These are phyloP conservation scores for Synanthedon tipuliformis DNA, from an alignment of 2,888 invertebrate species.

Conservation along the genomic window DNA sequence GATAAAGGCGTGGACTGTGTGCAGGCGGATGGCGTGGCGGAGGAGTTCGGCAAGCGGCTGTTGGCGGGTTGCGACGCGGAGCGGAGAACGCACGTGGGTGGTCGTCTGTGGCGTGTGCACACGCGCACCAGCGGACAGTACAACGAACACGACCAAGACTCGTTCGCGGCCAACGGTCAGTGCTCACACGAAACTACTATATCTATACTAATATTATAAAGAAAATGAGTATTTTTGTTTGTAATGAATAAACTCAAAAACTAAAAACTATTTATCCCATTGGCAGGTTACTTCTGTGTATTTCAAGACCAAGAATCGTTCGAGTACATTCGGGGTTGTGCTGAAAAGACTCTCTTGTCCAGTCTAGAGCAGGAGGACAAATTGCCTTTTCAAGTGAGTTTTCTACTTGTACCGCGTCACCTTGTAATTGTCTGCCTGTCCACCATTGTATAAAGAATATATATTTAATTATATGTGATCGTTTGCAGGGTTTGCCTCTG, in stretches of 20 bases:
- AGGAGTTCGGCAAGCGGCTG: conserved; percentile 88
- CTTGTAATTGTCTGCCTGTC: too few relatives aligned
- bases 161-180: conserved; percentile 90
- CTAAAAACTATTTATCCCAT: not conserved
- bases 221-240: too few relatives aligned
- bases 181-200: conserved; percentile 1
- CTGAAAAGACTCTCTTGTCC: conserved; percentile 90
- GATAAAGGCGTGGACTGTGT: conserved; percentile 60
- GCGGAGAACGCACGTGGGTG: conserved; percentile 82
- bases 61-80: conserved; percentile 88
- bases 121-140: conserved; percentile 12
- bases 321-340: conserved; percentile 89
- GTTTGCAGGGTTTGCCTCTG: conserved; percentile 75
- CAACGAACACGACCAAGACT: conserved; percentile 43
- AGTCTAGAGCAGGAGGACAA: conserved; percentile 93
- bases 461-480: not conserved
- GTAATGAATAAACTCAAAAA: too few relatives aligned
- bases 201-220: too few relatives aligned
- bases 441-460: not conserved
- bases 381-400: conserved; percentile 78
- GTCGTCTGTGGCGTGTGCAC: conserved; percentile 72
- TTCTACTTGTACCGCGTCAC: not conserved
- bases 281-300: conserved; percentile 82
- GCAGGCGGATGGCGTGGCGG: conserved; percentile 82
- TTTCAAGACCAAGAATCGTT: conserved; percentile 93